Evolutionary conservation across 2,888 invertebrate species (phyloP).

Genomic region (Palloptera scutellata): DNA sequence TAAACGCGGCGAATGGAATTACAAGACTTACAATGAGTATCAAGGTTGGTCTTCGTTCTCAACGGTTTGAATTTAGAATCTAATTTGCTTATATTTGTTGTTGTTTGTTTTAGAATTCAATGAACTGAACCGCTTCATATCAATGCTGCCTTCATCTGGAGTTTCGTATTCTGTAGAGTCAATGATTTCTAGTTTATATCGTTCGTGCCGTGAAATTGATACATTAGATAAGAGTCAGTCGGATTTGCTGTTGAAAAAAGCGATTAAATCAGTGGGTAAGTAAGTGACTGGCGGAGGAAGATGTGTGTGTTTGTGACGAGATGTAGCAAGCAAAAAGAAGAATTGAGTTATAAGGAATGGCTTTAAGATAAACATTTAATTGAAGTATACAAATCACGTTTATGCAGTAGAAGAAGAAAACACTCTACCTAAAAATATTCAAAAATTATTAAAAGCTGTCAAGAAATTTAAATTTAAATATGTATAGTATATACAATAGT

Average conservation of each 20-base stretch:
- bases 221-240: slow-evolving; percentile 60
- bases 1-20: slow-evolving; percentile 63
- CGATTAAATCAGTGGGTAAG: slow-evolving; percentile 60
- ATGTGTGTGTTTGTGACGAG: not conserved
- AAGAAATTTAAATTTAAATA: too few species aligned
- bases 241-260: slow-evolving; percentile 56
- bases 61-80: too few species aligned
- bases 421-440: too few species aligned
- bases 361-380: too few species aligned
- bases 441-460: too few species aligned
- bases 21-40: slow-evolving; percentile 61
- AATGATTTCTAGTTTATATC: slow-evolving; percentile 59
- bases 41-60: slow-evolving; percentile 49
- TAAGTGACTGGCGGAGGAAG: slow-evolving; percentile 14
- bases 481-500: too few species aligned
- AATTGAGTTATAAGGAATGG: not conserved
- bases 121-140: slow-evolving; percentile 60
- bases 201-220: slow-evolving; percentile 61
- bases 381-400: too few species aligned
- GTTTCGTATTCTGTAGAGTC: slow-evolving; percentile 58
- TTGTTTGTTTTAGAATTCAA: slow-evolving; percentile 51
- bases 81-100: not conserved
- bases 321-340: not conserved
- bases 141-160: slow-evolving; percentile 57
- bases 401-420: too few species aligned